Conservation (phyloP, 2,797 vertebrate genomes). For the Thaleichthys pacificus region DNA sequence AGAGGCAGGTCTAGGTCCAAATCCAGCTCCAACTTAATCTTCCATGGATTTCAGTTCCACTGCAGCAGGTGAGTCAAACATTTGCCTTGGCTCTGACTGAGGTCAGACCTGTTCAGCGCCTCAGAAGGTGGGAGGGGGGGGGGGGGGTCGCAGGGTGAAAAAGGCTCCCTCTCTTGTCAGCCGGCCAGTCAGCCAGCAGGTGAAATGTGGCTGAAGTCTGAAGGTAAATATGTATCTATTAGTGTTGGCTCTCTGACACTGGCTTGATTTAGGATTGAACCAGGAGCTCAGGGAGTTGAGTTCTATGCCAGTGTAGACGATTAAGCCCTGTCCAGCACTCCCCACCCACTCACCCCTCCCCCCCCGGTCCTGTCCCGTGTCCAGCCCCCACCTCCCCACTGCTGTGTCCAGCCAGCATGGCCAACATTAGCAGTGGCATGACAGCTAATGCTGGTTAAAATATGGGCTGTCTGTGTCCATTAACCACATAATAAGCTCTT, state of each 20-base stretch:
- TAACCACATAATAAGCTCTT: slow-evolving; percentile 56
- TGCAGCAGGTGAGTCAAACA: slow-evolving; percentile 84
- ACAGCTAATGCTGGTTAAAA: slow-evolving; percentile 72
- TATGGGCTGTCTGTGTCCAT: slow-evolving; percentile 59
- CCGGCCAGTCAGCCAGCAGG: slow-evolving; percentile 31
- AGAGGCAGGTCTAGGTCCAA: neutral
- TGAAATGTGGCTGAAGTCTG: slow-evolving; percentile 60
- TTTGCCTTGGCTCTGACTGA: slow-evolving; percentile 79
- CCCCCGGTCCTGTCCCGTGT: no score
- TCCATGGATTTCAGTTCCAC: slow-evolving; percentile 76
- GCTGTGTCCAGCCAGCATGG: slow-evolving; percentile 56
- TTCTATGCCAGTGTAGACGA: slow-evolving; percentile 60
- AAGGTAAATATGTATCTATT: slow-evolving; percentile 74
- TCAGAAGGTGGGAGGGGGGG: slow-evolving; percentile 50
- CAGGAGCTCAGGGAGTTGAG: slow-evolving; percentile 58
- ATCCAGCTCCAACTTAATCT: slow-evolving; percentile 52
- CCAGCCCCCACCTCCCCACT: no score
- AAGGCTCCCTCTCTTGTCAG: neutral
- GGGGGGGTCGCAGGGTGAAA: slow-evolving; percentile 21
- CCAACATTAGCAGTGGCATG: slow-evolving; percentile 65
- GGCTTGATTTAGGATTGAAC: slow-evolving; percentile 56
- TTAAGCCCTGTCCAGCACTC: slow-evolving; percentile 57
- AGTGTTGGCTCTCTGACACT: slow-evolving; percentile 61
- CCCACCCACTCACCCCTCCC: no score
- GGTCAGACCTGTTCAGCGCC: slow-evolving; percentile 76